These are phyloP conservation scores for Monopterus albus DNA, from an alignment of 2,113 vertebrate genomes.

Conservation along the genomic window DNA sequence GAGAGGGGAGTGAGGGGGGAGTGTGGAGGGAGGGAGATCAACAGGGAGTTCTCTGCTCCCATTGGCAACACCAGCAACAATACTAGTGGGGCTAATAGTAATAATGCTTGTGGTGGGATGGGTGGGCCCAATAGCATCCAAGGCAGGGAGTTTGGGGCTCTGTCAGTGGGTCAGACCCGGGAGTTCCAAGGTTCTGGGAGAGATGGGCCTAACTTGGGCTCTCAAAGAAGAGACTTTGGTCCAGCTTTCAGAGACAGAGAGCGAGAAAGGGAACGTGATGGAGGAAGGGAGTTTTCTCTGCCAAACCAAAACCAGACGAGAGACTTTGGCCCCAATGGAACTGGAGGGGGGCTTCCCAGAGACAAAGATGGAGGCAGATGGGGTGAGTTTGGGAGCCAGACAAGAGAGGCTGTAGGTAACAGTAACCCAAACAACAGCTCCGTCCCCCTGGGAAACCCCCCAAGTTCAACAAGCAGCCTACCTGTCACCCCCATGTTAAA, in stretches of 20 bases:
- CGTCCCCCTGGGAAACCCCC: conserved; percentile 68
- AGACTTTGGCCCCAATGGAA: conserved; percentile 79
- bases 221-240: conserved; percentile 81
- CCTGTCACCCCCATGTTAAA: conserved; percentile 73
- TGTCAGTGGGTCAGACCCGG: conserved; percentile 75
- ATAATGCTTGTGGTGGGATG: conserved; percentile 64
- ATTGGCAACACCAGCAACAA: conserved; percentile 69
- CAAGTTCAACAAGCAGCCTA: conserved; percentile 66
- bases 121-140: conserved; percentile 67
- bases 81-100: conserved; percentile 61
- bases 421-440: conserved; percentile 75
- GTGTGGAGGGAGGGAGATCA: conserved; percentile 77
- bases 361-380: conserved; percentile 84
- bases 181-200: conserved; percentile 77
- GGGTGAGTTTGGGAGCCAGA: conserved; percentile 82
- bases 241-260: conserved; percentile 79
- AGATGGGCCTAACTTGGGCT: conserved; percentile 73
- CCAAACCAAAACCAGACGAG: conserved; percentile 80
- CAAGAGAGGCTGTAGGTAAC: conserved; percentile 74
- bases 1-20: conserved; percentile 81
- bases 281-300: conserved; percentile 78
- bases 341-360: conserved; percentile 74
- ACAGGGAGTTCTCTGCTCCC: conserved; percentile 76
- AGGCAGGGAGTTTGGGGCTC: conserved; percentile 74
- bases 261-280: conserved; percentile 76